Evolutionary conservation across 1,140 invertebrate genomes (phyloP).

Genomic region (Nephotettix cincticeps): DNA sequence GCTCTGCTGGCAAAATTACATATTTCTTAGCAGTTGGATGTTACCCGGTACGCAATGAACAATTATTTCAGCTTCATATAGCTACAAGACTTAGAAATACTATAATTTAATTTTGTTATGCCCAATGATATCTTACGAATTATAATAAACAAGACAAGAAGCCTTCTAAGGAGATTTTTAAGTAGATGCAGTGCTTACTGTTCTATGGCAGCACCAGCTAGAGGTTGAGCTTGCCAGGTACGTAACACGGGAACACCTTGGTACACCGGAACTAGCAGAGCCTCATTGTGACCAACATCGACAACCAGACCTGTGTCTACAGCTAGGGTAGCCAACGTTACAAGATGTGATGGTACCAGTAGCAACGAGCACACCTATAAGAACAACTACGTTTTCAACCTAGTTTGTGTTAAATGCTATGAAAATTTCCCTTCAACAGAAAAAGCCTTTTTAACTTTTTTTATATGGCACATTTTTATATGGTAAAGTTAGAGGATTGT

Average conservation of each 20-base stretch:
- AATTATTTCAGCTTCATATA: too few species aligned
- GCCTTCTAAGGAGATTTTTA: too few species aligned
- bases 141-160: too few species aligned
- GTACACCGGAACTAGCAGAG: constrained; percentile 77
- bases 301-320: constrained; percentile 76
- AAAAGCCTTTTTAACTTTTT: not conserved
- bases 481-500: too few species aligned
- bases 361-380: constrained; percentile 63
- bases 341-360: constrained; percentile 76
- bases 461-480: too few species aligned
- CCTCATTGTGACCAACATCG: constrained; percentile 85
- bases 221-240: constrained; percentile 73
- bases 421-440: constrained; percentile 10
- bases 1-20: too few species aligned
- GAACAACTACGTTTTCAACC: not conserved
- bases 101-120: too few species aligned
- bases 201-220: constrained; percentile 68
- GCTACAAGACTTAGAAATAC: too few species aligned
- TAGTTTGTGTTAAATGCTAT: not conserved
- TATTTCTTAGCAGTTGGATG: too few species aligned
- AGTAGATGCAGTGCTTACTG: too few species aligned
- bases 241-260: constrained; percentile 81
- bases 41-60: too few species aligned
- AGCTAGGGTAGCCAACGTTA: constrained; percentile 74
- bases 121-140: too few species aligned